These are phyloP conservation scores for Agrochola lota DNA, from an alignment of 2,888 invertebrate species.

Conservation along the genomic window DNA sequence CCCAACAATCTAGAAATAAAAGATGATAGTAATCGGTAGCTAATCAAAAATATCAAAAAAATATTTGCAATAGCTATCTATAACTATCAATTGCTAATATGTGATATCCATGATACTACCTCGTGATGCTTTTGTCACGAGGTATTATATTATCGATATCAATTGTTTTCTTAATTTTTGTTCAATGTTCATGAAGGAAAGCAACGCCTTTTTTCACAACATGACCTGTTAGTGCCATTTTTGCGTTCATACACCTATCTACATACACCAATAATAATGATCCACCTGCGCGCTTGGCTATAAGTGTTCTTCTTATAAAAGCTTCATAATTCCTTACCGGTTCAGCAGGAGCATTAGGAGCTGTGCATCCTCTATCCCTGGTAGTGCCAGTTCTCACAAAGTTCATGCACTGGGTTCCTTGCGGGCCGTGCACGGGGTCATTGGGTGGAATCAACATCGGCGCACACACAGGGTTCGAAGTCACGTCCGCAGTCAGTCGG, in stretches of 20 bases:
- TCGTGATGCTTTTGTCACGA: neutral
- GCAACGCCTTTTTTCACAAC: neutral
- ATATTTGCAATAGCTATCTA: neutral
- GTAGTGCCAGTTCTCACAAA: slow-evolving; percentile 93
- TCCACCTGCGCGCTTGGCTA: neutral
- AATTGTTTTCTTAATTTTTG: neutral
- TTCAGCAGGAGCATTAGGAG: slow-evolving; percentile 92
- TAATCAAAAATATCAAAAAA: slow-evolving; percentile 3
- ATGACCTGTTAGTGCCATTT: neutral
- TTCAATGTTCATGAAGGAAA: neutral
- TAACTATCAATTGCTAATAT: neutral
- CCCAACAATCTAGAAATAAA: neutral
- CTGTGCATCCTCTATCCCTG: slow-evolving; percentile 92
- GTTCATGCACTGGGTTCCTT: slow-evolving; percentile 92
- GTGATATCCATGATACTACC: neutral
- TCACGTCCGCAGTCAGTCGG: slow-evolving; percentile 74
- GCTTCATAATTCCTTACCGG: slow-evolving; percentile 88
- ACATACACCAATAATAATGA: neutral
- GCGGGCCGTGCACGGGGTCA: slow-evolving; percentile 85
- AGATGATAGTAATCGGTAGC: neutral
- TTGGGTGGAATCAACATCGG: slow-evolving; percentile 82
- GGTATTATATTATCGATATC: neutral
- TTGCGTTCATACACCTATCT: neutral
- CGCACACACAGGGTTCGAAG: slow-evolving; percentile 81
- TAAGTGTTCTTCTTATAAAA: neutral